Conservation (phyloP, 92 coral and sea anemone genomes). For the Epizoanthus illoricatus region DNA sequence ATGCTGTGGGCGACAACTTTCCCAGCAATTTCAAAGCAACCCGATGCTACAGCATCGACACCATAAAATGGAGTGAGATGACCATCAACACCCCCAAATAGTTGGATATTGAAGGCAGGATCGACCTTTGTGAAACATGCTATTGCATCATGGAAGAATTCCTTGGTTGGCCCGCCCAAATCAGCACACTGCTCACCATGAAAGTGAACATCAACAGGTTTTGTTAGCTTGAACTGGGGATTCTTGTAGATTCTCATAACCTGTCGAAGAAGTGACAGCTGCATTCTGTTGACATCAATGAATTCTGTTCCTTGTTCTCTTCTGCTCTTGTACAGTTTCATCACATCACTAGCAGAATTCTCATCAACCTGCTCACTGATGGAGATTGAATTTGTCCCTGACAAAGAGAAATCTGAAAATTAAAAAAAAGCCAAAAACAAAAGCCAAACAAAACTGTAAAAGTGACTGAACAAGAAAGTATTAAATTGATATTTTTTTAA, state of each 20-base stretch:
- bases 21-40: slow-evolving; percentile 46
- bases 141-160: slow-evolving; percentile 56
- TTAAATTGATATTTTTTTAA: too few species aligned
- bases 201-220: slow-evolving; percentile 43
- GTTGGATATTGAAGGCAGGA: slow-evolving; percentile 49
- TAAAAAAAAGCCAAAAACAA: too few species aligned
- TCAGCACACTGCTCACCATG: slow-evolving; percentile 60
- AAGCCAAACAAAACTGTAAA: neutral
- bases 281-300: slow-evolving; percentile 59
- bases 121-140: slow-evolving; percentile 48
- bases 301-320: slow-evolving; percentile 47
- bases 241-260: slow-evolving; percentile 57
- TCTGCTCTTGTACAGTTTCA: slow-evolving; percentile 31
- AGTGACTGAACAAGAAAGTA: too few species aligned
- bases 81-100: slow-evolving; percentile 63
- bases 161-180: slow-evolving; percentile 64
- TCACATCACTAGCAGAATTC: neutral
- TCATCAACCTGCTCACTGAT: neutral
- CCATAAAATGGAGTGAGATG: slow-evolving; percentile 60
- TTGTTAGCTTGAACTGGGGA: slow-evolving; percentile 38
- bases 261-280: slow-evolving; percentile 52
- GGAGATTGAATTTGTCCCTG: neutral
- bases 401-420: neutral
- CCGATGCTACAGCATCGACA: slow-evolving; percentile 57
- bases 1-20: slow-evolving; percentile 45